Base-by-base conservation (phyloP, 2,113 vertebrate genomes). In the Phalacrocorax carbo region DNA sequence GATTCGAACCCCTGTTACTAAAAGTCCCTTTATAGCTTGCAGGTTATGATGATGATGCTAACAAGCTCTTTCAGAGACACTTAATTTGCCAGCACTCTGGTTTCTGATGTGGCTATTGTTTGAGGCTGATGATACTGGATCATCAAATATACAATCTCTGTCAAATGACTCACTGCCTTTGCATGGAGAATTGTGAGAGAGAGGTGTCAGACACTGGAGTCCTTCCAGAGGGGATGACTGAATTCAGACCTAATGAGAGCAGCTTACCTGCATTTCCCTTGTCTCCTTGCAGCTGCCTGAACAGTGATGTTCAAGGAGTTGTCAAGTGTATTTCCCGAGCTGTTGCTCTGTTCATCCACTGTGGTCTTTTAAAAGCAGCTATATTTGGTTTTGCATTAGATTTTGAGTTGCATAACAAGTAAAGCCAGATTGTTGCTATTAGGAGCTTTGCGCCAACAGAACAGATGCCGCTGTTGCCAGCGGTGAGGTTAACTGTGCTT, bases 311-410 rank as follows among this genome's bases (percentile, higher is more conserved):
- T 97, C 94, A 96, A 95, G 96, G 96, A 69, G 58, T 69, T 94
- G 91, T 94, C 96, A 94, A 16, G 72, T 57, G 11, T 34, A 23
- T 96, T 80, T 94, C 81, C 86, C 1, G 0, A 94, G 86, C 73
- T 0, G 4, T 65, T 85, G 77, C 84, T 89, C 66, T 93, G 3
- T 94, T 94, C 93, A 80, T 95, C 58, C 73, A n/a, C 78, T 66
- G 38, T 4, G 0, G 49, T 64, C 86, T 91, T 87, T 70, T 82
- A n/a, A 94, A 95, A 87, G 89, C 94, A 66, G 26, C 93, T 95
- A 69, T 91, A 89, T 96, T 95, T 96, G 95, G 87, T 32, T 42
- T 93, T 88, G 93, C 75, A 62, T 95, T 95, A 94, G 88, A 27
- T 94, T 91, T 82, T 0, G 11, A 44, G 51, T 96, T 96, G 89